phyloP scores from a whole-genome alignment of 2,888 invertebrate species.

The Baronia brevicornis region DNA sequence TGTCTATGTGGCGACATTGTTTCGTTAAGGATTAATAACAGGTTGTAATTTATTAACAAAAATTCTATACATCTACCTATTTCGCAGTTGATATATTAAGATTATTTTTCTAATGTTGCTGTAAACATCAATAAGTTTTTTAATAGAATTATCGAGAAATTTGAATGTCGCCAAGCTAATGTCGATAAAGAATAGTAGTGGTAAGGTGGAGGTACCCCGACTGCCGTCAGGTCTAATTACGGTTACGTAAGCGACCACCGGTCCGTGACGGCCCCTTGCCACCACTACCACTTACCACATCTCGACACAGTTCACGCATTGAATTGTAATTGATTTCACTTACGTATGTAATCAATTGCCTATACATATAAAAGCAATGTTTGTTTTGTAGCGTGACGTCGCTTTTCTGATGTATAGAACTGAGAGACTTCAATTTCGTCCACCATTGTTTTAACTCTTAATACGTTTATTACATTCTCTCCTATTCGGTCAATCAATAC shows the following conservation, averaged over 20 bases:
- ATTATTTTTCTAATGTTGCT: too few species aligned
- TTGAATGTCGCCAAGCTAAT: too few species aligned
- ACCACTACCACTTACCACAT: constrained; percentile 25
- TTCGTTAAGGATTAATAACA: too few species aligned
- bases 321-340: constrained; percentile 7
- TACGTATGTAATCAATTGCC: constrained; percentile 6
- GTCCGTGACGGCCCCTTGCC: constrained; percentile 22
- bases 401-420: not conserved
- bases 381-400: not conserved
- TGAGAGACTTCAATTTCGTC: not conserved
- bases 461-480: not conserved
- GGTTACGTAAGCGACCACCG: constrained; percentile 33
- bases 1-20: too few species aligned
- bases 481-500: too few species aligned
- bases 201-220: not conserved
- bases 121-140: too few species aligned
- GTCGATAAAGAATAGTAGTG: too few species aligned
- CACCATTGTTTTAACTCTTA: not conserved
- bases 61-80: too few species aligned
- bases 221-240: constrained; percentile 8
- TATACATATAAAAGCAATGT: too few species aligned
- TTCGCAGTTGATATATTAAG: too few species aligned
- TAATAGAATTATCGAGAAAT: too few species aligned
- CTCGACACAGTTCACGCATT: constrained; percentile 21
- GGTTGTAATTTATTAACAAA: too few species aligned